These are phyloP conservation scores for Nowickia ferox DNA, from an alignment of 2,888 invertebrate species.

Conservation along the genomic window DNA sequence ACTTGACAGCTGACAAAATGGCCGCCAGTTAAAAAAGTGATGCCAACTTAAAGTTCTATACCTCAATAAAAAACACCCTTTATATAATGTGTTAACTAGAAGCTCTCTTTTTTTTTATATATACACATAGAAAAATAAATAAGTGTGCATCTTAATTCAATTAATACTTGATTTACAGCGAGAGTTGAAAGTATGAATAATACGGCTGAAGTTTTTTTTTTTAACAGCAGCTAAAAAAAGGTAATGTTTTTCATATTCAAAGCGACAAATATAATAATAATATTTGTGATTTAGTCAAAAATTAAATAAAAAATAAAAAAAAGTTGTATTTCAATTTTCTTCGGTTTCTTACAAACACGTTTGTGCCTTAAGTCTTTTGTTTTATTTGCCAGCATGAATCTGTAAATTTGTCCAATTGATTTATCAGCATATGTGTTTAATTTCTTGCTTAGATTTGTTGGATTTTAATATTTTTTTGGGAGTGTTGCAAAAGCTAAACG, in stretches of 20 bases:
- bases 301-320: neutral
- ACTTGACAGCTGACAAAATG: too few relatives aligned
- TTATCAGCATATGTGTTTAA: neutral
- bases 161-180: constrained; percentile 55
- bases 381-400: neutral
- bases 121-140: neutral
- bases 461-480: constrained; percentile 1
- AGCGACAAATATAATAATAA: neutral
- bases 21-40: too few relatives aligned
- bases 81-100: constrained; percentile 60
- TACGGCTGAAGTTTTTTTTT: neutral
- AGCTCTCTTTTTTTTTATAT: constrained; percentile 16
- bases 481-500: neutral
- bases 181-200: neutral
- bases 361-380: constrained; percentile 29
- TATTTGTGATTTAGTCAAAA: neutral
- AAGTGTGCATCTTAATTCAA: constrained; percentile 63
- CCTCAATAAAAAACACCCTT: too few relatives aligned
- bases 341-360: constrained; percentile 22
- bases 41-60: too few relatives aligned
- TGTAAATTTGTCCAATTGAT: constrained; percentile 14
- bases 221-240: constrained; percentile 5
- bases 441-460: neutral
- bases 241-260: neutral
- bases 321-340: neutral